Base-by-base conservation (phyloP, 2,113 vertebrate genomes). In the Sardina pilchardus region DNA sequence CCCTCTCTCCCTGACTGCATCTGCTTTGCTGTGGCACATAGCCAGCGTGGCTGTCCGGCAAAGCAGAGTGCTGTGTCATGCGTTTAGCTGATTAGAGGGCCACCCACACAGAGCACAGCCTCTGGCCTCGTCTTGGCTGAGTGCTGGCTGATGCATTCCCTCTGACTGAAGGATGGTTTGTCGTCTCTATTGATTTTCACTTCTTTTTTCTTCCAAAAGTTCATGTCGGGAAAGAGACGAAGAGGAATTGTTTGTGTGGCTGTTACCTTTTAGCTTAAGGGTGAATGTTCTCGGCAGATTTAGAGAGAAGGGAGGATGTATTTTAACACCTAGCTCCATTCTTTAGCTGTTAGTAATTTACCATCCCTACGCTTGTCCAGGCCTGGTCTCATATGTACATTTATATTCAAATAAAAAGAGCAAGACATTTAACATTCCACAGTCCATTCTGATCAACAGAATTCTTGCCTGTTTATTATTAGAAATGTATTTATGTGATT, bases 81-180 rank as follows among this genome's bases (percentile, higher is more conserved):
- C 89, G 86, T 92, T 92, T 93, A 47, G 44, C 92, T 94, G 90
- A 93, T 94, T 93, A 93, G 88, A 92, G 89, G 53, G 89, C 89
- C 91, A 91, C 93, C 88, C 89, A 89, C 89, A 90, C 85, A 82
- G 89, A 90, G 92, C 87, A 91, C 90, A 90, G 86, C 86, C 81
- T 63, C 83, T 88, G 83, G 84, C 86, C 84, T 83, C 63, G 83
- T 81, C 85, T 86, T 53, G 82, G 82, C 84, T 80, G 85, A 81
- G 82, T 83, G 81, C 85, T 83, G 82, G 88, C 63, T 45, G 83
- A 84, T 63, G 82, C 78, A 78, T 81, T 87, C 84, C 83, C 50
- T 90, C 82, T 84, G 71, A 84, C 84, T 83, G 50, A 50, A 81
- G 48, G 81, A 88, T 63, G 85, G 67, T 42, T 88, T 59, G 53